Evolutionary conservation across 2,797 vertebrate species (phyloP).

Genomic region (Syngnathus acus): DNA sequence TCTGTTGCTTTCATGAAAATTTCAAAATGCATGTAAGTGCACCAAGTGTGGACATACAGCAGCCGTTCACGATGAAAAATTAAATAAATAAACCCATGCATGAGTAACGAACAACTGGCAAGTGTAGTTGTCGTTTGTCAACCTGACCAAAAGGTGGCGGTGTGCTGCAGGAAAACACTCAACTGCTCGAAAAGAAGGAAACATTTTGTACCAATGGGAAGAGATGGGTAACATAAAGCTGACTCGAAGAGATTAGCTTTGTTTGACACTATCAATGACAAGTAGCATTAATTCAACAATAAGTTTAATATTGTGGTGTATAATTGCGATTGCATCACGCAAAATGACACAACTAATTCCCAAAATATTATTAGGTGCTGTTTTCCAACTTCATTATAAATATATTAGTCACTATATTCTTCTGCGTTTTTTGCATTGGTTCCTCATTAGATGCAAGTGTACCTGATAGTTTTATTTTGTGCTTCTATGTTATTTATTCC

Average conservation of each 20-base stretch:
- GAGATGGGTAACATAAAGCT: background rate
- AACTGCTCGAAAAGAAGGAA: background rate
- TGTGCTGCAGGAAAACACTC: slow-evolving; percentile 7
- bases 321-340: background rate
- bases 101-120: background rate
- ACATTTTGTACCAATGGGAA: background rate
- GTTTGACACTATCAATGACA: background rate
- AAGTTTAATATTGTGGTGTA: background rate
- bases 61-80: background rate
- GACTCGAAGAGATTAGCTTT: background rate
- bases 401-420: too few species aligned
- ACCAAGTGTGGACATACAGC: background rate
- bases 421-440: too few species aligned
- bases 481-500: too few species aligned
- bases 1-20: background rate
- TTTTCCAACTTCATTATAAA: too few species aligned
- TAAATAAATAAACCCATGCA: background rate
- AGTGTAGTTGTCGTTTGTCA: slow-evolving; percentile 5
- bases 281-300: background rate
- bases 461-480: too few species aligned
- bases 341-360: too few species aligned
- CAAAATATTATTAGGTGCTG: too few species aligned
- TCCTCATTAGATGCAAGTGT: too few species aligned
- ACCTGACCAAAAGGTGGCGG: slow-evolving; percentile 45
- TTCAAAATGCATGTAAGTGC: background rate